These are phyloP conservation scores for Schrankia costaestrigalis DNA, from an alignment of 2,888 invertebrate genomes.

Conservation along the genomic window DNA sequence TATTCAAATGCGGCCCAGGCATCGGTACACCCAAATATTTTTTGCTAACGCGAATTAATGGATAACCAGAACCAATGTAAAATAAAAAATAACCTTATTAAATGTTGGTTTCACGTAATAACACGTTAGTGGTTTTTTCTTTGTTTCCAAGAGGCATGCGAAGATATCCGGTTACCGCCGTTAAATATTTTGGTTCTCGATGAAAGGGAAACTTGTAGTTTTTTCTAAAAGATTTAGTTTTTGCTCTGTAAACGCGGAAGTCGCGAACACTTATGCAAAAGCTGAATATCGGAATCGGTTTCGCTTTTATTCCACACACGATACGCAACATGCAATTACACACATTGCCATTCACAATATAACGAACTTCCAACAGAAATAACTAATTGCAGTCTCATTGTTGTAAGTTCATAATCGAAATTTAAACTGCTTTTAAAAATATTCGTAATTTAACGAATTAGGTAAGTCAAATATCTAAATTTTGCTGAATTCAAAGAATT, in stretches of 20 bases:
- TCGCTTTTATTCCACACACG: conserved; percentile 63
- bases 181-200: conserved; percentile 77
- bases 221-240: conserved; percentile 70
- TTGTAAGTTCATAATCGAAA: conserved; percentile 45
- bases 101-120: conserved; percentile 80
- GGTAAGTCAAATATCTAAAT: conserved; percentile 67
- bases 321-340: conserved; percentile 72
- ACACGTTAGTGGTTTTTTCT: conserved; percentile 77
- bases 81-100: conserved; percentile 78
- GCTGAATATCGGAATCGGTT: conserved; percentile 67
- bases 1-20: conserved; percentile 74
- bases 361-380: conserved; percentile 51
- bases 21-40: conserved; percentile 65
- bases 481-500: conserved; percentile 73
- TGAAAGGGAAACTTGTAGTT: conserved; percentile 79
- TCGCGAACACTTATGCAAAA: conserved; percentile 75
- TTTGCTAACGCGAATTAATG: conserved; percentile 76
- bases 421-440: conserved; percentile 45
- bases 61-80: conserved; percentile 76
- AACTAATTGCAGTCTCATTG: conserved; percentile 54
- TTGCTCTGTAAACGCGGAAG: conserved; percentile 74
- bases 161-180: conserved; percentile 79
- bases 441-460: conserved; percentile 67
- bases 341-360: conserved; percentile 47
- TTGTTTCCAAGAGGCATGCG: conserved; percentile 75